Percentiles rank a stretch among this genome's conserved stretches.
These are phyloP conservation scores for Hylaea fasciaria DNA, from an alignment of 2,888 invertebrate species.

Conservation along the genomic window DNA sequence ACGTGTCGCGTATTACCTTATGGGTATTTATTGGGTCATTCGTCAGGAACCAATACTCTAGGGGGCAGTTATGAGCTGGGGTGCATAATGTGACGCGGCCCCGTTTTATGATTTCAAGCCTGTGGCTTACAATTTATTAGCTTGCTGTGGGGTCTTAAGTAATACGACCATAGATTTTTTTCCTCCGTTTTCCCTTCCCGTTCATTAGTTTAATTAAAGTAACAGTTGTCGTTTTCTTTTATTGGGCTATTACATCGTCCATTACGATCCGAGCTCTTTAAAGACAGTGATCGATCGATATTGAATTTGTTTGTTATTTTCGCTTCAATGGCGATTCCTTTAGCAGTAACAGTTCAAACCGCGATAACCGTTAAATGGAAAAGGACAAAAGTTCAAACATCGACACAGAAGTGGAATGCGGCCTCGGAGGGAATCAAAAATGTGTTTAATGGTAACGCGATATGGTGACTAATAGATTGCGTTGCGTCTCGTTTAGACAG, in stretches of 20 bases:
- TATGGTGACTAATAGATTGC: slow-evolving; percentile 75
- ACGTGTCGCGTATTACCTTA: slow-evolving; percentile 81
- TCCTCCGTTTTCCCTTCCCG: slow-evolving; percentile 34
- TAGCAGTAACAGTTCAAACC: slow-evolving; percentile 61
- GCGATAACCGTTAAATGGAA: slow-evolving; percentile 76
- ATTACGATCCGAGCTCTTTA: slow-evolving; percentile 26
- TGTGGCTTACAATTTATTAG: slow-evolving; percentile 74
- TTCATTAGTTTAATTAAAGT: slow-evolving; percentile 39
- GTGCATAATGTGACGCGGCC: slow-evolving; percentile 76
- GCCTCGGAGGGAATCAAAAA: slow-evolving; percentile 63
- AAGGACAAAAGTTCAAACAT: slow-evolving; percentile 81
- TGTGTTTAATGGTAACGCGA: slow-evolving; percentile 71
- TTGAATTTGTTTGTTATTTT: slow-evolving; percentile 31
- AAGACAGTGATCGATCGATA: slow-evolving; percentile 34
- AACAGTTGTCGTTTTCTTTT: slow-evolving; percentile 34
- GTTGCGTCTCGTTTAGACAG: slow-evolving; percentile 51
- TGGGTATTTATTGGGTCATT: slow-evolving; percentile 84
- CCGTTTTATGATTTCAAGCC: slow-evolving; percentile 69
- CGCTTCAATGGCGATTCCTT: slow-evolving; percentile 54
- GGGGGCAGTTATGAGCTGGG: slow-evolving; percentile 80
- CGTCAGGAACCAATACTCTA: slow-evolving; percentile 77
- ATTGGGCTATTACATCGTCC: slow-evolving; percentile 28
- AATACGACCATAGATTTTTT: slow-evolving; percentile 44
- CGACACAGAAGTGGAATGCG: slow-evolving; percentile 66
- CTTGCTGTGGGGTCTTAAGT: slow-evolving; percentile 55